Conservation (phyloP, 2,888 invertebrate genomes). For the Scelioninae gen. 1 region DNA sequence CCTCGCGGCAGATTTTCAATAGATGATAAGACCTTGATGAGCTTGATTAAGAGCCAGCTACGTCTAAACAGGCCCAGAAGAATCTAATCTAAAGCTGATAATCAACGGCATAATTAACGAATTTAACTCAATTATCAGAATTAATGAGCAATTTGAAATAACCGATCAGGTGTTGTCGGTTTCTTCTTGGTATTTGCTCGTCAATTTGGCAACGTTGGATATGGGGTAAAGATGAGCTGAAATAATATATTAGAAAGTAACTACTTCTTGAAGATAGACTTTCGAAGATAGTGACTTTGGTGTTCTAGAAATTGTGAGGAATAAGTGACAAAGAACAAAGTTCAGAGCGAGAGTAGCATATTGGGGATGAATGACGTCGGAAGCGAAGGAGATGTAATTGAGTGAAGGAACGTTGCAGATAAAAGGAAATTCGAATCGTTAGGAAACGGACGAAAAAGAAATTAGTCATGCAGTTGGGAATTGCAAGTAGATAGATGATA, state of each 20-base stretch:
- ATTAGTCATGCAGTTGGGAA: slow-evolving; percentile 43
- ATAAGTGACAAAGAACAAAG: slow-evolving; percentile 61
- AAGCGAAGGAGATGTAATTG: slow-evolving; percentile 52
- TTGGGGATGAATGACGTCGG: slow-evolving; percentile 55
- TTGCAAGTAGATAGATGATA: not conserved
- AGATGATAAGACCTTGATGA: slow-evolving; percentile 37
- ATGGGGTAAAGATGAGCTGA: slow-evolving; percentile 8
- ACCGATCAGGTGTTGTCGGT: slow-evolving; percentile 26
- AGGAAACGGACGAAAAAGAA: slow-evolving; percentile 34
- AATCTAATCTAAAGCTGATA: slow-evolving; percentile 36
- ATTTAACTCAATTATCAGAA: slow-evolving; percentile 26
- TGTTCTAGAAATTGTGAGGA: slow-evolving; percentile 52
- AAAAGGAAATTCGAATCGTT: slow-evolving; percentile 57
- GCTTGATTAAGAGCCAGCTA: slow-evolving; percentile 32
- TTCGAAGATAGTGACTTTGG: slow-evolving; percentile 41
- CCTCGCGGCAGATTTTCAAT: slow-evolving; percentile 21
- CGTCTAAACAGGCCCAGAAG: slow-evolving; percentile 32
- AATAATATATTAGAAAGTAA: slow-evolving; percentile 62
- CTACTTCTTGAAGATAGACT: slow-evolving; percentile 50
- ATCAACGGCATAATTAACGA: slow-evolving; percentile 46
- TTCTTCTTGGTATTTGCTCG: slow-evolving; percentile 10
- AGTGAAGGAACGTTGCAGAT: slow-evolving; percentile 46
- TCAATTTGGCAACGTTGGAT: slow-evolving; percentile 22
- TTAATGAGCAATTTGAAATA: slow-evolving; percentile 25
- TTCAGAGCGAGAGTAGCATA: slow-evolving; percentile 50